Base-by-base conservation (phyloP, 2,888 invertebrate genomes). In the Ichneumoninae sp. region DNA sequence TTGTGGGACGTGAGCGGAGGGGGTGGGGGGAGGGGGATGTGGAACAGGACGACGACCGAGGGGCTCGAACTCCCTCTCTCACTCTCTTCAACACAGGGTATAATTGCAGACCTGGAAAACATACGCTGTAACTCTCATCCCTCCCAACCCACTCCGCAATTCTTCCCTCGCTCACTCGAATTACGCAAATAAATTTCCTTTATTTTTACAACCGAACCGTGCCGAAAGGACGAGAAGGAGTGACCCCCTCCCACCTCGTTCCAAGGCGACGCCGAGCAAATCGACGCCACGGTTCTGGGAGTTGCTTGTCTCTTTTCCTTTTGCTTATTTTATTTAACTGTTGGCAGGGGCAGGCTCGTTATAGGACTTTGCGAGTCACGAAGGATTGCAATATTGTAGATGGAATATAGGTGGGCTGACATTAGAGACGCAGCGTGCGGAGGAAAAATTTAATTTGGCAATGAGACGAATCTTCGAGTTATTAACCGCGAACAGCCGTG, bases 101-200 rank as follows among this genome's bases (percentile, higher is more conserved):
- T 87, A 89, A 89, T 87, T 88, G 86, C 86, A 88, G 88, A 88
- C 88, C 89, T 89, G 89, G 90, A 91, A 92, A 84, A 81, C 92
- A 91, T 90, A 90, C 91, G 90, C 90, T 91, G 69, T 83, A 75
- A 70, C 65, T 71, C 81, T 82, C 33, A 19, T 60, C 52, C 4
- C n/a, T 40, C 47, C 36, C 54, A 47, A 19, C 60, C 30, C 72
- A 13, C 68, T 57, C 10, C 74, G 66, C 89, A 83, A 80, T 88
- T 87, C 85, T 87, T 88, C 82, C 71, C 80, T 82, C 82, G 65
- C 86, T 82, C 89, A 87, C 91, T 93, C 92, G 91, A 93, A 93
- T 93, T 93, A 90, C 93, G 89, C 91, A 88, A 91, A 93, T 93
- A 93, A 93, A 93, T 93, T 93, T 90, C 88, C 91, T 93, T 93